Conservation (phyloP, 2,113 vertebrate species). For the Malurus cyaneus region DNA sequence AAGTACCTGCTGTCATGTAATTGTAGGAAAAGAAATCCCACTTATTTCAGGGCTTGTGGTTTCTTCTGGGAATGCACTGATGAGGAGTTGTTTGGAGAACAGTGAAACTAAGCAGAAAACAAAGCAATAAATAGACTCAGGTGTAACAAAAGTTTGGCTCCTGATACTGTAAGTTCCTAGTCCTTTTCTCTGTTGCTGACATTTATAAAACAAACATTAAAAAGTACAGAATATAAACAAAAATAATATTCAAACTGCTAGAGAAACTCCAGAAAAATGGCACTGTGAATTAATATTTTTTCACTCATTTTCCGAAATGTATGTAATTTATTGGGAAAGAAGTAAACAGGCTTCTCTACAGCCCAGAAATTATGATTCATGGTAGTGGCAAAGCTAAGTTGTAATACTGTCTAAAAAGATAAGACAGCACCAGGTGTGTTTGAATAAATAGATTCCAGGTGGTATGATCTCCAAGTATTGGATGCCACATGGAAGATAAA, state of each 20-base stretch:
- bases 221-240: neutral
- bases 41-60: neutral
- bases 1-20: neutral
- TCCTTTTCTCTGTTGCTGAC: neutral
- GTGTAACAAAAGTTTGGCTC: neutral
- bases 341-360: neutral
- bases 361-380: slow-evolving; percentile 18
- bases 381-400: neutral
- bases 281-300: neutral
- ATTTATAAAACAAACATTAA: neutral
- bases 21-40: neutral
- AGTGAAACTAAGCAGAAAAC: neutral
- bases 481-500: slow-evolving; percentile 7
- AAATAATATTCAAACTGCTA: neutral
- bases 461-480: slow-evolving; percentile 33
- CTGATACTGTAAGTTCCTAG: neutral
- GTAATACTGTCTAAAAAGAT: neutral
- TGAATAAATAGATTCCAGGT: slow-evolving; percentile 46
- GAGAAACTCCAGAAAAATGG: neutral
- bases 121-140: neutral
- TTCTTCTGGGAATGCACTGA: neutral
- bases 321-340: neutral
- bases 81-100: neutral
- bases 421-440: slow-evolving; percentile 14
- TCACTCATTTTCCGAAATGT: neutral